These are phyloP conservation scores for Pogonomyrmex barbatus DNA, from an alignment of 1,140 invertebrate species.

Conservation along the genomic window DNA sequence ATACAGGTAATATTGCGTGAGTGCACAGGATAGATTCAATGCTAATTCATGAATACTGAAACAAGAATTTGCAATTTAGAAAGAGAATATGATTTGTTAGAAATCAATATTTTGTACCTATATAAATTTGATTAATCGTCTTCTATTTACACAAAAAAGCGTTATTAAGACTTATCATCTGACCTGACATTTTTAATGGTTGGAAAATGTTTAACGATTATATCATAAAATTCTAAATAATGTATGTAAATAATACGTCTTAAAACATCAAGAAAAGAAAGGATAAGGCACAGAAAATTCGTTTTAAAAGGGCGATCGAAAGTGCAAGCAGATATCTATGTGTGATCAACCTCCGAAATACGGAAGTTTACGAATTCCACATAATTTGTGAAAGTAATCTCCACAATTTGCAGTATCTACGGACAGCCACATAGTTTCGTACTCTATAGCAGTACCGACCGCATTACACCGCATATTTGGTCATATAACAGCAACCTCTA, in stretches of 20 bases:
- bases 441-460: slow-evolving; percentile 38
- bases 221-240: background rate
- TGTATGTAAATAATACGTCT: background rate
- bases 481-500: slow-evolving; percentile 45
- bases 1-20: slow-evolving; percentile 18
- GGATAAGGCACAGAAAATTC: background rate
- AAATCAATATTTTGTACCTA: background rate
- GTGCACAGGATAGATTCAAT: slow-evolving; percentile 27
- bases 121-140: background rate
- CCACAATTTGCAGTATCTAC: slow-evolving; percentile 54
- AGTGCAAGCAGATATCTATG: slow-evolving; percentile 38
- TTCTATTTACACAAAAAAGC: background rate
- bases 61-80: background rate
- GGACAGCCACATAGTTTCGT: slow-evolving; percentile 59
- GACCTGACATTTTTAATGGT: background rate
- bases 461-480: slow-evolving; percentile 59
- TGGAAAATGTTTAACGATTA: background rate
- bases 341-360: slow-evolving; percentile 48
- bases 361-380: slow-evolving; percentile 55
- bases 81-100: background rate
- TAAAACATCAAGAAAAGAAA: background rate
- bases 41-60: slow-evolving; percentile 16
- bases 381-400: slow-evolving; percentile 63
- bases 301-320: slow-evolving; percentile 39
- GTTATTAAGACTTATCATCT: background rate